phyloP scores from a whole-genome alignment of 2,888 invertebrate species.

The Idaea dimidiata region DNA sequence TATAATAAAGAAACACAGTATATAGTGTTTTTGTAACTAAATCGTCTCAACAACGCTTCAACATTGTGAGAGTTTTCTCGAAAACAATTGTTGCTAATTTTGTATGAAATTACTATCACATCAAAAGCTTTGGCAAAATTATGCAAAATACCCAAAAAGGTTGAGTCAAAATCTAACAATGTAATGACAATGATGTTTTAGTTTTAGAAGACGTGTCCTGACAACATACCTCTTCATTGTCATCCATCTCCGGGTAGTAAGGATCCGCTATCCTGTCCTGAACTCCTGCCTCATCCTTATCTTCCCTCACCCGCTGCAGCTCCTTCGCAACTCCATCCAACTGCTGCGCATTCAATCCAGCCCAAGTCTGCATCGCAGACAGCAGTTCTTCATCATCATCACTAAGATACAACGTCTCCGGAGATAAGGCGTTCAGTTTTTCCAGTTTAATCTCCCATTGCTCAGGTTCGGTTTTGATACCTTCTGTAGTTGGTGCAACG shows the following conservation, averaged over 20 bases:
- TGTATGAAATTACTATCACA: no score
- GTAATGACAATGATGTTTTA: no score
- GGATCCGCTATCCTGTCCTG: slow-evolving; percentile 43
- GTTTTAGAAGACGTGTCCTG: background rate
- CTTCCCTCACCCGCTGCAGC: slow-evolving; percentile 50
- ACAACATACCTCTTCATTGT: slow-evolving; percentile 65
- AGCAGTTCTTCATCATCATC: slow-evolving; percentile 66
- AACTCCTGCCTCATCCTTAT: slow-evolving; percentile 35
- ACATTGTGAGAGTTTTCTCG: no score
- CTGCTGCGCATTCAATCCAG: slow-evolving; percentile 54
- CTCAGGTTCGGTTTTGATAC: slow-evolving; percentile 30
- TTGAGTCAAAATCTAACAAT: no score
- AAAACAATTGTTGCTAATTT: no score
- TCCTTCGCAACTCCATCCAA: slow-evolving; percentile 58
- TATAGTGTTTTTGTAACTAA: no score
- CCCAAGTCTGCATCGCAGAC: slow-evolving; percentile 60
- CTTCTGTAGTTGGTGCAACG: slow-evolving; percentile 35
- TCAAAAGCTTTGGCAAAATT: no score
- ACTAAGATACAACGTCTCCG: slow-evolving; percentile 43
- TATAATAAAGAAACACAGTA: no score
- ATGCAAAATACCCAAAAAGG: no score
- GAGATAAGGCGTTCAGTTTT: slow-evolving; percentile 52
- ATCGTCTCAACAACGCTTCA: no score
- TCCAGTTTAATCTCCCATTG: slow-evolving; percentile 59
- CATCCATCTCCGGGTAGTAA: slow-evolving; percentile 54